These are phyloP conservation scores for Plumapathes pennacea DNA, from an alignment of 92 coral and sea anemone genomes.

Conservation along the genomic window DNA sequence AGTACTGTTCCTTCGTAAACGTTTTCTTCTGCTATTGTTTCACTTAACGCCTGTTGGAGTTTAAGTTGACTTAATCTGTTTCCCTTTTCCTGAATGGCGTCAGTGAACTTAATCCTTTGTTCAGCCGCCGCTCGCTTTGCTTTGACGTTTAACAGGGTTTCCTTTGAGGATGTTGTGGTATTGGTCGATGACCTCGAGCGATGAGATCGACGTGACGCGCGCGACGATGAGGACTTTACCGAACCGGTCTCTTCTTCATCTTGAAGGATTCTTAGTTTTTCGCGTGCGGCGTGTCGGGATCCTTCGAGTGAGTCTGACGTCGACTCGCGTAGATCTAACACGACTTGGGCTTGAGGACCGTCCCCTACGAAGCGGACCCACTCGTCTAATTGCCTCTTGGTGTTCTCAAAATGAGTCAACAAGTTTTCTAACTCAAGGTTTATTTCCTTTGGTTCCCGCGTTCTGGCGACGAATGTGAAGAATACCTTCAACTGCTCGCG, in stretches of 20 bases:
- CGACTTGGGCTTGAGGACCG: constrained; percentile 1
- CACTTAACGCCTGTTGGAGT: constrained; percentile 46
- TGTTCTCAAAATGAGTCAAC: neutral
- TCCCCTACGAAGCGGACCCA: constrained; percentile 5
- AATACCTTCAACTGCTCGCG: constrained; percentile 6
- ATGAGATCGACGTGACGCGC: constrained; percentile 8
- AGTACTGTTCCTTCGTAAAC: constrained; percentile 18
- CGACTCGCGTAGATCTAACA: neutral
- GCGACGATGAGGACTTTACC: constrained; percentile 6
- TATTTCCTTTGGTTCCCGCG: constrained; percentile 1
- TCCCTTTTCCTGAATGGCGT: constrained; percentile 41
- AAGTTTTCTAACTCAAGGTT: neutral
- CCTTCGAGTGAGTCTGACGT: constrained; percentile 1
- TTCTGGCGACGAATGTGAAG: constrained; percentile 3
- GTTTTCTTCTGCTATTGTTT: constrained; percentile 52
- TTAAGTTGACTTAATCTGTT: constrained; percentile 19
- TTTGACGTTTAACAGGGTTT: constrained; percentile 37
- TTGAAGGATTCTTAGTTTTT: neutral
- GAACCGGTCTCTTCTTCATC: constrained; percentile 13
- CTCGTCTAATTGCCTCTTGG: neutral
- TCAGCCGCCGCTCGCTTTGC: constrained; percentile 34
- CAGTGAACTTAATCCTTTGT: constrained; percentile 30
- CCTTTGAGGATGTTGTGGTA: constrained; percentile 36
- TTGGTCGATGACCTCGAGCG: constrained; percentile 20
- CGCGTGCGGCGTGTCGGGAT: neutral